Conservation (phyloP, 2,888 invertebrate genomes). For the Subacronicta megacephala region DNA sequence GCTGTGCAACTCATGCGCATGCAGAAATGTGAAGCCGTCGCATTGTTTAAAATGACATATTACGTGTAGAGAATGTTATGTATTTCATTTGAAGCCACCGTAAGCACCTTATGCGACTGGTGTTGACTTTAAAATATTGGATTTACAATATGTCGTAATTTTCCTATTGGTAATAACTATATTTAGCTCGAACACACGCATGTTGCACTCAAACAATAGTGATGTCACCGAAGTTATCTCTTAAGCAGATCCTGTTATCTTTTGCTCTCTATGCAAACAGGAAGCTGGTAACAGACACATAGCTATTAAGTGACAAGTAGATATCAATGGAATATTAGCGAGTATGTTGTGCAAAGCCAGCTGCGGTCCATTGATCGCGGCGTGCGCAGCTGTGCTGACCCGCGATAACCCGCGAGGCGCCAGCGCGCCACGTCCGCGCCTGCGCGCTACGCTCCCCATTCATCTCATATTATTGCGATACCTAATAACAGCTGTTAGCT, state of each 20-base stretch:
- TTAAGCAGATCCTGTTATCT: constrained; percentile 47
- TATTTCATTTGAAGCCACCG: constrained; percentile 18
- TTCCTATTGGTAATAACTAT: constrained; percentile 10
- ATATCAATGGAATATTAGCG: constrained; percentile 63
- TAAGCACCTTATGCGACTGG: constrained; percentile 7
- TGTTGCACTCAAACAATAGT: constrained; percentile 9
- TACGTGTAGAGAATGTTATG: constrained; percentile 32
- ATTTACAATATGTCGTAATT: constrained; percentile 42
- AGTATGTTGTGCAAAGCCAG: constrained; percentile 63
- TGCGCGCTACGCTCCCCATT: constrained; percentile 73
- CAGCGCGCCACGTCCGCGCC: constrained; percentile 67
- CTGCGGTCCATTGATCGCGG: constrained; percentile 71
- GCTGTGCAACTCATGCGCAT: constrained; percentile 43
- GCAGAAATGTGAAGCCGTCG: constrained; percentile 49
- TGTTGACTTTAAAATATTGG: constrained; percentile 24
- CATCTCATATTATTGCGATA: constrained; percentile 69
- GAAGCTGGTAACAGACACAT: constrained; percentile 48
- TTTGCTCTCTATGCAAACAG: constrained; percentile 44
- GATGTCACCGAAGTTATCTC: constrained; percentile 35
- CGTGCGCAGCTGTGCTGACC: constrained; percentile 72
- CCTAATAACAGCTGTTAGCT: constrained; percentile 70
- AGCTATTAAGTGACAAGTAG: constrained; percentile 54
- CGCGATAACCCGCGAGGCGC: constrained; percentile 86
- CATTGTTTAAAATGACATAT: constrained; percentile 47
- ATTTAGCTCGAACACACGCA: constrained; percentile 15